Evolutionary conservation across 1,140 invertebrate genomes (phyloP).

Genomic region (Ganaspis sp.): DNA sequence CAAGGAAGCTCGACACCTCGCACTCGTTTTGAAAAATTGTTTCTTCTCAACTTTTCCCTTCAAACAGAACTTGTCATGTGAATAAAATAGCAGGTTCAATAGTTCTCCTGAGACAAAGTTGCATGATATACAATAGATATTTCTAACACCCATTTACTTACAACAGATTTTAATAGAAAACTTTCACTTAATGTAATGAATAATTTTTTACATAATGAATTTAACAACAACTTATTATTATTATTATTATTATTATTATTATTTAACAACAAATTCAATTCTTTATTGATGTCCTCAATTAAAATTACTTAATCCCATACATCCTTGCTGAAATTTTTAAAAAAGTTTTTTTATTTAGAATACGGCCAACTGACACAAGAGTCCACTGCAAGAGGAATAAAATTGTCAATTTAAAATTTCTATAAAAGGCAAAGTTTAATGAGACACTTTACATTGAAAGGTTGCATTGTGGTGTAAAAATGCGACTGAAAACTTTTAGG

Average conservation of each 20-base stretch:
- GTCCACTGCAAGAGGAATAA: background rate
- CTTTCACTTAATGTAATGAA: no score
- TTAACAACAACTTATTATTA: no score
- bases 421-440: background rate
- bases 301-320: no score
- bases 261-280: no score
- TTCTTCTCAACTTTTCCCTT: background rate
- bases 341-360: no score
- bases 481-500: background rate
- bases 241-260: no score
- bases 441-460: background rate
- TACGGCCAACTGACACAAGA: no score
- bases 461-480: slow-evolving; percentile 9
- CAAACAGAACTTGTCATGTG: background rate
- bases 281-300: no score
- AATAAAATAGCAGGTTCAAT: background rate
- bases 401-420: background rate
- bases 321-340: no score
- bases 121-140: background rate
- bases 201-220: no score
- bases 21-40: background rate
- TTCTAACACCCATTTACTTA: no score
- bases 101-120: background rate
- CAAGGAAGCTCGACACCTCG: background rate
- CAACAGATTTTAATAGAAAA: no score